Evolutionary conservation across 1,140 invertebrate species (phyloP).

Genomic region (Rhopalosiphum padi): DNA sequence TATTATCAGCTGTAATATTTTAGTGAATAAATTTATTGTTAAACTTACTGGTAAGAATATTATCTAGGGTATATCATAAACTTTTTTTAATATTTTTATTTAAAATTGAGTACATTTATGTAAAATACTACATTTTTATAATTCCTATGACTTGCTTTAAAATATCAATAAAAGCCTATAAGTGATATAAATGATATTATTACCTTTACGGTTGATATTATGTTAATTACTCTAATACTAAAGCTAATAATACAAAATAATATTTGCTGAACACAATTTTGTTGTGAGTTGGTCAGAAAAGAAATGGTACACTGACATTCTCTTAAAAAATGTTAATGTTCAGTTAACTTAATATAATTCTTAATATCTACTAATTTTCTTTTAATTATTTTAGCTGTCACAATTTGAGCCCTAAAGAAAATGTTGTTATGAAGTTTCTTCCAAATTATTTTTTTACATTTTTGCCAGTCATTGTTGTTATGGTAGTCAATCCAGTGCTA

Average conservation of each 20-base stretch:
- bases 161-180: not conserved
- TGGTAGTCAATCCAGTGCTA: conserved; percentile 78
- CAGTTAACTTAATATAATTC: not conserved
- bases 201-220: not conserved
- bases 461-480: conserved; percentile 74
- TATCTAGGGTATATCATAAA: no score
- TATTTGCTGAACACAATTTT: not conserved
- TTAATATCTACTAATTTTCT: not conserved
- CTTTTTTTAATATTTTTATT: no score
- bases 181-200: not conserved
- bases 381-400: conserved; percentile 73
- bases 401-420: conserved; percentile 68
- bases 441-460: conserved; percentile 82
- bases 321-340: not conserved
- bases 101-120: not conserved
- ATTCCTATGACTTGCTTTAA: not conserved
- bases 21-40: not conserved
- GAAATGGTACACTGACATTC: not conserved
- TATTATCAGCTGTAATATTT: not conserved
- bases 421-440: conserved; percentile 72
- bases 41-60: not conserved
- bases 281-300: not conserved
- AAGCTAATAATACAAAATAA: not conserved
- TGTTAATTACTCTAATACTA: not conserved
- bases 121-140: not conserved